These are phyloP conservation scores for Drosophila subsilvestris DNA, from an alignment of 2,888 invertebrate genomes.

Conservation along the genomic window DNA sequence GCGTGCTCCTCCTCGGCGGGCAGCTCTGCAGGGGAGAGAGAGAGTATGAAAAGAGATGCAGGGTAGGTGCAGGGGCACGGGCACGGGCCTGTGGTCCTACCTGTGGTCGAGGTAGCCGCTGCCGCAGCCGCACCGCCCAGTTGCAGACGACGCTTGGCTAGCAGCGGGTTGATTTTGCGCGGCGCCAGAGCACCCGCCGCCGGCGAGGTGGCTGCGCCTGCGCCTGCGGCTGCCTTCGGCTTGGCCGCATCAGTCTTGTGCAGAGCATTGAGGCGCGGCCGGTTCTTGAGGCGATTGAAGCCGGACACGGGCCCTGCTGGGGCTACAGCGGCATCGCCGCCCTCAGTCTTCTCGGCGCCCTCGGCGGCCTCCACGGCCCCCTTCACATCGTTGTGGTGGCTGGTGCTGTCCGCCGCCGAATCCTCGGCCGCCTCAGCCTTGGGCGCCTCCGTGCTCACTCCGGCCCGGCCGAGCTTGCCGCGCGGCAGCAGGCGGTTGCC, in stretches of 20 bases:
- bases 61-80: too few relatives aligned
- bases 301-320: conserved; percentile 68
- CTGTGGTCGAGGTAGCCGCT: conserved; percentile 81
- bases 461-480: conserved; percentile 73
- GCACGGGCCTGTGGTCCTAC: too few relatives aligned
- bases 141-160: conserved; percentile 82
- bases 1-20: conserved; percentile 62
- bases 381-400: conserved; percentile 80
- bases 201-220: conserved; percentile 45
- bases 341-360: conserved; percentile 45
- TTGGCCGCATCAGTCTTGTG: conserved; percentile 82
- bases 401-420: conserved; percentile 78
- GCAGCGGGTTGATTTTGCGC: conserved; percentile 83
- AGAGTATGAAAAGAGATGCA: neutral
- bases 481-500: conserved; percentile 81
- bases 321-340: conserved; percentile 50
- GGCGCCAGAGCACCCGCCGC: conserved; percentile 66
- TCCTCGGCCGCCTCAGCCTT: conserved; percentile 65
- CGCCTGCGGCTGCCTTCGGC: conserved; percentile 67
- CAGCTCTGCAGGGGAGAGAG: conserved; percentile 44
- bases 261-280: conserved; percentile 82
- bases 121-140: conserved; percentile 83
- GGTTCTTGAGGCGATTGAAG: conserved; percentile 82
- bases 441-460: conserved; percentile 70
- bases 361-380: conserved; percentile 41